Conservation (phyloP, 1,140 invertebrate genomes). For the Liolophura sinensis region DNA sequence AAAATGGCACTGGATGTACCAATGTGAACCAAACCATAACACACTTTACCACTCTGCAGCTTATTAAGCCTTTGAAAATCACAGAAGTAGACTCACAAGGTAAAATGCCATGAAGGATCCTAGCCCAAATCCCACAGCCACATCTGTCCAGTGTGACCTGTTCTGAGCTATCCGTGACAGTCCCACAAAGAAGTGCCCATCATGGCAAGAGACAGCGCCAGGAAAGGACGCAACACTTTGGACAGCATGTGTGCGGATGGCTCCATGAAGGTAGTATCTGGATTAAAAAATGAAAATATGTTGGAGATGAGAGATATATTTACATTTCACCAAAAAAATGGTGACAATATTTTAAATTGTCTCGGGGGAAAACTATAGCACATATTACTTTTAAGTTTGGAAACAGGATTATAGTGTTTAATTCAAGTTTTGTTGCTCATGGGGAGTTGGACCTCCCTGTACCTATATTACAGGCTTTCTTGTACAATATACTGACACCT, state of each 20-base stretch:
- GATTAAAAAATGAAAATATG: slow-evolving; percentile 1
- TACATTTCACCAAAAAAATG: not conserved
- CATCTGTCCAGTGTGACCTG: slow-evolving; percentile 43
- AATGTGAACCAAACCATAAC: too few relatives aligned
- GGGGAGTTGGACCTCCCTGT: too few relatives aligned
- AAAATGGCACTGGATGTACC: too few relatives aligned
- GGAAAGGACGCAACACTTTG: slow-evolving; percentile 42
- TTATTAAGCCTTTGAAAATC: too few relatives aligned
- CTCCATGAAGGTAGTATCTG: slow-evolving; percentile 48
- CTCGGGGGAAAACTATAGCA: too few relatives aligned
- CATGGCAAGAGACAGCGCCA: slow-evolving; percentile 38
- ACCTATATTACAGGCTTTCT: too few relatives aligned
- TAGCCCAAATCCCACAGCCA: slow-evolving; percentile 35
- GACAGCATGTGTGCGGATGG: slow-evolving; percentile 35
- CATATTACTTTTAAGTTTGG: slow-evolving; percentile 1
- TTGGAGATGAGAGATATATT: not conserved
- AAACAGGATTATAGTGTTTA: too few relatives aligned
- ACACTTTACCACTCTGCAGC: too few relatives aligned
- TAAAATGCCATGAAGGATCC: slow-evolving; percentile 42
- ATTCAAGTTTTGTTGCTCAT: too few relatives aligned
- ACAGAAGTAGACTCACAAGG: slow-evolving; percentile 28
- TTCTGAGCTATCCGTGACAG: slow-evolving; percentile 31
- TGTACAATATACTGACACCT: too few relatives aligned
- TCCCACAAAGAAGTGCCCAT: slow-evolving; percentile 43
- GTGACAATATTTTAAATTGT: too few relatives aligned